Evolutionary conservation across 2,113 vertebrate species (phyloP).

Genomic region (Dromiciops gliroides): DNA sequence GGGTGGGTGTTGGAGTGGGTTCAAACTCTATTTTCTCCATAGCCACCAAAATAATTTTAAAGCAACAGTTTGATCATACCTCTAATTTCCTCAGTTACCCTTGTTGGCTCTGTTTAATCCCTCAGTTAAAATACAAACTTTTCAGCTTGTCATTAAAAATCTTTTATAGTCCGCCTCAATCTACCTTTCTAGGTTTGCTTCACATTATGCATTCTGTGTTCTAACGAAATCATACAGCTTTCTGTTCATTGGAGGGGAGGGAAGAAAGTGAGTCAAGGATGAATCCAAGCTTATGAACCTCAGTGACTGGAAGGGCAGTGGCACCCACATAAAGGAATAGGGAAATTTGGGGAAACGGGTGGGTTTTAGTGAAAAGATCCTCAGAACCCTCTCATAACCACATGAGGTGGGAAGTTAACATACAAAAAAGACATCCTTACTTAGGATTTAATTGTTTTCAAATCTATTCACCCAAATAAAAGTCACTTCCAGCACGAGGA

Average conservation of each 20-base stretch:
- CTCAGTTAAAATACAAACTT: too few species aligned
- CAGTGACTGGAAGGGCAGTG: background rate
- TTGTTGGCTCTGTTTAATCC: too few species aligned
- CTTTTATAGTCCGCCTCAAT: too few species aligned
- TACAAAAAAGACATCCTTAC: background rate
- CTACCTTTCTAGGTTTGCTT: too few species aligned
- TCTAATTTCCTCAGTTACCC: background rate
- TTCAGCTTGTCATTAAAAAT: too few species aligned
- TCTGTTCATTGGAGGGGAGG: background rate
- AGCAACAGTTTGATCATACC: background rate
- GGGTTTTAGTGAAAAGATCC: background rate
- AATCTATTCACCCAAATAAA: background rate
- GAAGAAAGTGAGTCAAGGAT: background rate
- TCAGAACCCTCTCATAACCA: background rate
- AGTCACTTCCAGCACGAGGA: background rate
- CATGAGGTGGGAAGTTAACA: background rate
- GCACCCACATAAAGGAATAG: background rate
- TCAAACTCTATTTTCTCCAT: background rate
- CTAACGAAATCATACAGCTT: too few species aligned
- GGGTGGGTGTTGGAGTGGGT: background rate
- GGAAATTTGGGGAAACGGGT: background rate
- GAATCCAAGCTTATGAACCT: background rate
- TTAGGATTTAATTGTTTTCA: background rate
- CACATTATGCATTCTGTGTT: too few species aligned
- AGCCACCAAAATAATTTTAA: background rate